A percentile compares a stretch with the other conserved stretches of the same genome.
Conservation (phyloP, 2,888 invertebrate species). For the Caenorhabditis virilis region DNA sequence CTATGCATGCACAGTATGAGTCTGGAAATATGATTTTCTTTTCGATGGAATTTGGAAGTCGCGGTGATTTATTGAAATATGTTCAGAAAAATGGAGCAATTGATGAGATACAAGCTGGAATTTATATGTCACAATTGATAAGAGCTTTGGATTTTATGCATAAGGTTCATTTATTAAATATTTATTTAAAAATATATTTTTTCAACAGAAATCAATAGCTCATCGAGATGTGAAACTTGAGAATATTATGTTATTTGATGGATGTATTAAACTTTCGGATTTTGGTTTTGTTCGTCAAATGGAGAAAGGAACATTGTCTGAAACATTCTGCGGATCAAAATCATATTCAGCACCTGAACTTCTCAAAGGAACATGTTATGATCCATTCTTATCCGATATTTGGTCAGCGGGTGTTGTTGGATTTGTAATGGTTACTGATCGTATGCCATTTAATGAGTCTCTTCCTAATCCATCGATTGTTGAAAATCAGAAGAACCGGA, state of each 20-base stretch:
- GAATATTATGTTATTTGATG: slow-evolving; percentile 71
- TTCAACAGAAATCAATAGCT: slow-evolving; percentile 66
- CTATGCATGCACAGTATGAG: slow-evolving; percentile 45
- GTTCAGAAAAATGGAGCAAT: slow-evolving; percentile 70
- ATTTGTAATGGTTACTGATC: slow-evolving; percentile 71
- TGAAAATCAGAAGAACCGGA: slow-evolving; percentile 50
- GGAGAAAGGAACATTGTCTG: slow-evolving; percentile 52
- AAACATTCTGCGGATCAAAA: slow-evolving; percentile 72
- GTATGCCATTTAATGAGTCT: slow-evolving; percentile 72
- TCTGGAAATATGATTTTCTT: slow-evolving; percentile 65
- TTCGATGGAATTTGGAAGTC: slow-evolving; percentile 70
- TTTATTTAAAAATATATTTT: not conserved
- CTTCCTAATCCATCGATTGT: slow-evolving; percentile 63
- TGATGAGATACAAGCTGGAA: slow-evolving; percentile 67
- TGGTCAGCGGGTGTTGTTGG: slow-evolving; percentile 72
- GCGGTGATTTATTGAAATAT: slow-evolving; percentile 70
- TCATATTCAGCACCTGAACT: slow-evolving; percentile 70
- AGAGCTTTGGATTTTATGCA: slow-evolving; percentile 71
- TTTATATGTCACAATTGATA: slow-evolving; percentile 69
- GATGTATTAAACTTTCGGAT: slow-evolving; percentile 70
- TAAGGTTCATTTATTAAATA: slow-evolving; percentile 36
- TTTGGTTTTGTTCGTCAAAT: slow-evolving; percentile 70
- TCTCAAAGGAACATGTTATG: slow-evolving; percentile 70
- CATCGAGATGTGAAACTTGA: slow-evolving; percentile 72
- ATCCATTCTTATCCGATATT: slow-evolving; percentile 71